Percentiles rank a stretch among this genome's conserved stretches.
Evolutionary conservation across 2,113 vertebrate species (phyloP).

Genomic region (Perognathus longimembris): DNA sequence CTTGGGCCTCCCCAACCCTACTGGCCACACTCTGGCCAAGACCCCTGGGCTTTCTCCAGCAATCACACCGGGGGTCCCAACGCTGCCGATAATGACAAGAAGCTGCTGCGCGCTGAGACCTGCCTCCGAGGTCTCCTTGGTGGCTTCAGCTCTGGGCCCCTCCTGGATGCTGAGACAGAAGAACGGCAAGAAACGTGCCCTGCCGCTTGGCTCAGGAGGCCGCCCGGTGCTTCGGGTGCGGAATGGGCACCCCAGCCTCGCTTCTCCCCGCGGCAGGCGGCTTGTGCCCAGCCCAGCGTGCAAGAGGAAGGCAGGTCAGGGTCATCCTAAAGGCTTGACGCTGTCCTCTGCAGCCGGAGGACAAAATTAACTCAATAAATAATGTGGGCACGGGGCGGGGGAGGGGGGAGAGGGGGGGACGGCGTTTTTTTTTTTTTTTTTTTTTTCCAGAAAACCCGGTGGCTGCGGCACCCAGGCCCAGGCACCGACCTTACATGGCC

Average conservation of each 20-base stretch:
- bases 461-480: not conserved
- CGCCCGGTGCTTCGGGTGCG: not conserved
- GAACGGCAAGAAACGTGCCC: not conserved
- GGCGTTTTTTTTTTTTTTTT: too few species aligned
- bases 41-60: not conserved
- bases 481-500: not conserved
- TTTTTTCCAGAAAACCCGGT: slow-evolving; percentile 32
- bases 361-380: slow-evolving; percentile 83
- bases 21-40: not conserved
- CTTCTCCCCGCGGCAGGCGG: not conserved
- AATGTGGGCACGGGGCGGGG: not conserved
- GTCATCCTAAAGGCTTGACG: not conserved
- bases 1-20: not conserved
- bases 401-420: not conserved
- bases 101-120: not conserved
- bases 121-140: not conserved
- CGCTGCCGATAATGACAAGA: fast-evolving
- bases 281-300: not conserved
- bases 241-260: fast-evolving
- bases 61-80: not conserved
- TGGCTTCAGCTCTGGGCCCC: not conserved
- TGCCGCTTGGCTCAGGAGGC: not conserved
- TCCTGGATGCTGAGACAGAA: not conserved
- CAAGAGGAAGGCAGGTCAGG: not conserved
- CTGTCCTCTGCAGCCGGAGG: slow-evolving; percentile 42